phyloP scores from a whole-genome alignment of 2,113 vertebrate genomes.

The Noctilio leporinus region DNA sequence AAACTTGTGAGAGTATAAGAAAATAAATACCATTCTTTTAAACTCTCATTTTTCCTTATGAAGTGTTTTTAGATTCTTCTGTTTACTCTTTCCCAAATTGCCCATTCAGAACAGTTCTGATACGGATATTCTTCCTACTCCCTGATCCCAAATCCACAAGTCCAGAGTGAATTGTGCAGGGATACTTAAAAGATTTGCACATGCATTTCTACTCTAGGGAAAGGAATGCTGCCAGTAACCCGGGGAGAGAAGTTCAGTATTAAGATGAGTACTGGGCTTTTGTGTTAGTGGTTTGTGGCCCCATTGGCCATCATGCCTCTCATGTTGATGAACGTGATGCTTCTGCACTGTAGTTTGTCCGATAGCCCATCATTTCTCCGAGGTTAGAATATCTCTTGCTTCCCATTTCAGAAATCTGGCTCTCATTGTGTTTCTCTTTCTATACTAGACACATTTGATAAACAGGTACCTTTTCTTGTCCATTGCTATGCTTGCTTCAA shows the following conservation, averaged over 20 bases:
- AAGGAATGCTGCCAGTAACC: not conserved
- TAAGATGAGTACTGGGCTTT: not conserved
- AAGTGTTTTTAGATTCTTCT: not conserved
- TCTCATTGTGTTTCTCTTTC: not conserved
- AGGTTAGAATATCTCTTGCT: not conserved
- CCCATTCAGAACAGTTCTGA: not conserved
- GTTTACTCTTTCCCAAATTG: not conserved
- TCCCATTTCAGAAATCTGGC: not conserved
- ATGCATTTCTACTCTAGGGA: not conserved
- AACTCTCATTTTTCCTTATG: not conserved
- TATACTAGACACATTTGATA: rapidly evolving
- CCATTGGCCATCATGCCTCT: not conserved
- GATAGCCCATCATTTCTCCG: not conserved
- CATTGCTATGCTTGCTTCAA: not conserved
- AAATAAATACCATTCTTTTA: not conserved
- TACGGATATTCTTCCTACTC: not conserved
- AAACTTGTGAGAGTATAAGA: not conserved
- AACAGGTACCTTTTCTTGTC: not conserved
- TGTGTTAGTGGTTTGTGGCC: not conserved
- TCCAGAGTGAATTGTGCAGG: no score
- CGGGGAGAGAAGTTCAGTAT: not conserved
- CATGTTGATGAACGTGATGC: rapidly evolving
- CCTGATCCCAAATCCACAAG: not conserved
- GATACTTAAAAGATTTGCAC: not conserved
- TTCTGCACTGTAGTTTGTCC: not conserved